phyloP scores from a whole-genome alignment of 2,888 invertebrate genomes.

The Nymphalis urticae region DNA sequence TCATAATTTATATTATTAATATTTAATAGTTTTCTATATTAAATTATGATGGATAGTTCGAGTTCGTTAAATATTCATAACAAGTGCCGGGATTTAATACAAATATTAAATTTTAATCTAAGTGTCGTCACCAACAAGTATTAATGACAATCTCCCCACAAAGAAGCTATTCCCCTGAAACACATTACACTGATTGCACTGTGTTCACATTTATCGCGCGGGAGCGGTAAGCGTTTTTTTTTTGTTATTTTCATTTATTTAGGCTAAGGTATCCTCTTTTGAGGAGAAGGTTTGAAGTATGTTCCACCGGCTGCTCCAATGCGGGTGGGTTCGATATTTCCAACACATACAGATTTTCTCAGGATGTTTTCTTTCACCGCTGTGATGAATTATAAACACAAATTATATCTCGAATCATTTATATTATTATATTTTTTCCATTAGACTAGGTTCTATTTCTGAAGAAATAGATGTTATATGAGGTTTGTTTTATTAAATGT shows the following conservation, averaged over 20 bases:
- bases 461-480: no score
- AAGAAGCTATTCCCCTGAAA: slow-evolving; percentile 73
- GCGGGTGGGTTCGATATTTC: no score
- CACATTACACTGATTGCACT: slow-evolving; percentile 61
- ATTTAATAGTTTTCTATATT: slow-evolving; percentile 9
- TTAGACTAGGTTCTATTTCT: no score
- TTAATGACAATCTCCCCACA: slow-evolving; percentile 74
- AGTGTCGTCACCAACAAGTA: slow-evolving; percentile 70
- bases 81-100: slow-evolving; percentile 62
- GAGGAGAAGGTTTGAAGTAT: no score
- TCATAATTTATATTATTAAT: background rate
- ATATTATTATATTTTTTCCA: no score
- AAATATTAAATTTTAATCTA: slow-evolving; percentile 76
- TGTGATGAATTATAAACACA: no score
- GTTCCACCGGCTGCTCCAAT: no score
- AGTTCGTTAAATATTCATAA: slow-evolving; percentile 59
- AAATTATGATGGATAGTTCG: slow-evolving; percentile 36
- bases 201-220: slow-evolving; percentile 37
- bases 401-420: no score
- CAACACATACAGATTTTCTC: no score
- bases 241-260: background rate
- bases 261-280: no score
- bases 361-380: no score
- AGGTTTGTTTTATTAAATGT: no score
- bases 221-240: slow-evolving; percentile 37